Conservation (phyloP, 2,888 invertebrate genomes). For the Perdita meconis region DNA sequence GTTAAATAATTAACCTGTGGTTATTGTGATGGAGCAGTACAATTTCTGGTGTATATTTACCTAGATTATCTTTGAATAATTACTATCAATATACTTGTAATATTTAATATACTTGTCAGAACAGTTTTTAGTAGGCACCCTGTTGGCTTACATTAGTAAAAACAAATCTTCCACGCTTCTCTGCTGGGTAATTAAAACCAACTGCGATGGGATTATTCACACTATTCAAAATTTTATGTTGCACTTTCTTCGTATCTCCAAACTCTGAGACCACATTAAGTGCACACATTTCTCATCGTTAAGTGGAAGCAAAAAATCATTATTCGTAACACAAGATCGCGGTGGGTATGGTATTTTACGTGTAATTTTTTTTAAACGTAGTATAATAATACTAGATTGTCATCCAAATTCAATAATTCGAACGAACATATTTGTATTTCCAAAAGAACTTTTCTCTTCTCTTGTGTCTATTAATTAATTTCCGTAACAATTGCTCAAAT, state of each 20-base stretch:
- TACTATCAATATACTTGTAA: background rate
- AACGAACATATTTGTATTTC: conserved; percentile 31
- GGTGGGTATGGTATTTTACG: conserved; percentile 55
- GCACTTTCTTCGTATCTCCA: conserved; percentile 6
- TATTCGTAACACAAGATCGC: conserved; percentile 28
- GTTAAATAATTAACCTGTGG: no score
- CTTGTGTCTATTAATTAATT: conserved; percentile 27
- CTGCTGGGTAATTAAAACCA: conserved; percentile 32
- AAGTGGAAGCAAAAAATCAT: conserved; percentile 21
- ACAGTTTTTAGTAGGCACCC: conserved; percentile 30
- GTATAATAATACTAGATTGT: conserved; percentile 20
- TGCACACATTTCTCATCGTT: background rate
- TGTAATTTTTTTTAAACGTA: conserved; percentile 23
- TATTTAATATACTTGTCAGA: background rate
- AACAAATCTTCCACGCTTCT: conserved; percentile 37
- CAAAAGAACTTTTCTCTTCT: conserved; percentile 14
- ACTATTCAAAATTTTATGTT: conserved; percentile 28
- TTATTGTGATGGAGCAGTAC: no score
- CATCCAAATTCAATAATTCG: background rate
- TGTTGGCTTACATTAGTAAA: conserved; percentile 15
- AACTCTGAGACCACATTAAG: conserved; percentile 18
- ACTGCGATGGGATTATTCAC: conserved; percentile 17
- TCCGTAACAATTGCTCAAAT: background rate
- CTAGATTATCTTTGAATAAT: no score
- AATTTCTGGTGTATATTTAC: no score